These are phyloP conservation scores for Holocentrus rufus DNA, from an alignment of 2,797 vertebrate species.

Conservation along the genomic window DNA sequence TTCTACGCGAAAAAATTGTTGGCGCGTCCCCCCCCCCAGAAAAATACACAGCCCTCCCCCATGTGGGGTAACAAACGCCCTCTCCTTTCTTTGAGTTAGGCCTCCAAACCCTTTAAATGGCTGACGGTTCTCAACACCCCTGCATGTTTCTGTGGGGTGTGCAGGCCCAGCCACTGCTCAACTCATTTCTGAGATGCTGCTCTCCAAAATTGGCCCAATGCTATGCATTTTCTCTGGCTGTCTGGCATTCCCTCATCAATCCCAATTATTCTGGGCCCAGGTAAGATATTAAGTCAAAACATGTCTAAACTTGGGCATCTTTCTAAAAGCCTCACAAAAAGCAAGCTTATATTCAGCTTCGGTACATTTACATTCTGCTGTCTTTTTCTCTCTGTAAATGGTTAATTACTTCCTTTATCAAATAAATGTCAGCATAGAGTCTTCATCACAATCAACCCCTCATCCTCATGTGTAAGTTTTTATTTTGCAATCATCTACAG, in stretches of 20 bases:
- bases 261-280: not conserved
- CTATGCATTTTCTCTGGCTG: slow-evolving; percentile 7
- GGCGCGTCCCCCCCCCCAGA: too few relatives aligned
- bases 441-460: slow-evolving; percentile 27
- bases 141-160: not conserved
- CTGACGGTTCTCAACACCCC: not conserved
- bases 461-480: slow-evolving; percentile 57
- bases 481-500: slow-evolving; percentile 58
- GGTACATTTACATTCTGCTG: not conserved
- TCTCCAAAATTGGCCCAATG: slow-evolving; percentile 9
- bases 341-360: not conserved
- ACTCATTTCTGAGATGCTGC: not conserved
- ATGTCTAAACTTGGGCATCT: not conserved
- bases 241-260: slow-evolving; percentile 11
- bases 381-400: slow-evolving; percentile 1
- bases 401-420: slow-evolving; percentile 18
- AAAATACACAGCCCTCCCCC: too few relatives aligned
- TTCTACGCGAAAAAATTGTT: too few relatives aligned
- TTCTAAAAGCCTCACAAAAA: not conserved
- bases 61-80: too few relatives aligned
- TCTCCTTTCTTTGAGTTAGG: too few relatives aligned
- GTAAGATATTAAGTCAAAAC: not conserved
- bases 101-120: too few relatives aligned
- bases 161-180: not conserved
- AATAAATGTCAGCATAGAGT: slow-evolving; percentile 21